Conservation (phyloP, 2,888 invertebrate genomes). For the Rotaria sp. region DNA sequence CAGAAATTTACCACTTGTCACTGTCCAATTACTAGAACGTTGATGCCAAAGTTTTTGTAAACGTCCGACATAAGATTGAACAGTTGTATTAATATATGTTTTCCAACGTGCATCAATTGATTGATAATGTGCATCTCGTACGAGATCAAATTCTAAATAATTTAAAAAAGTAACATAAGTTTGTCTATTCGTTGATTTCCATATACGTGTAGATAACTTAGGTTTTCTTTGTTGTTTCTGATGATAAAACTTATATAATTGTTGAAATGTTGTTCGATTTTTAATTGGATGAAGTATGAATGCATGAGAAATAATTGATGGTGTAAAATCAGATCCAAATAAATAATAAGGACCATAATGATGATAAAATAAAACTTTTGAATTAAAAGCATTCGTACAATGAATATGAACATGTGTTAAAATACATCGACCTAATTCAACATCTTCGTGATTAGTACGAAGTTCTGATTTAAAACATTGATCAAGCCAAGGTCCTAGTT, state of each 20-base stretch:
- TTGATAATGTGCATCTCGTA: not conserved
- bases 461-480: not conserved
- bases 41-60: not conserved
- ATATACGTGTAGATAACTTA: not conserved
- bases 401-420: not conserved
- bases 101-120: not conserved
- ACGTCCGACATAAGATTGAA: not conserved
- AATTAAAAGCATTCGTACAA: not conserved
- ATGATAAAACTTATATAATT: not conserved
- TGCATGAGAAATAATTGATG: not conserved
- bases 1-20: not conserved
- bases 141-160: not conserved
- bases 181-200: not conserved
- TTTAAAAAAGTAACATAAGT: not conserved
- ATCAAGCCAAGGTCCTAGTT: not conserved
- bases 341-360: not conserved
- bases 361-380: not conserved
- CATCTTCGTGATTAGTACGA: not conserved
- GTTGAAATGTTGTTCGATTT: not conserved
- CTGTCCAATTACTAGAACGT: not conserved
- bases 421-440: conserved; percentile 27
- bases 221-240: not conserved
- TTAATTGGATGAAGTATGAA: conserved; percentile 20
- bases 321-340: conserved; percentile 1
- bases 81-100: not conserved